Conservation (phyloP, 2,797 vertebrate species). For the Lindbergichthys nudifrons region DNA sequence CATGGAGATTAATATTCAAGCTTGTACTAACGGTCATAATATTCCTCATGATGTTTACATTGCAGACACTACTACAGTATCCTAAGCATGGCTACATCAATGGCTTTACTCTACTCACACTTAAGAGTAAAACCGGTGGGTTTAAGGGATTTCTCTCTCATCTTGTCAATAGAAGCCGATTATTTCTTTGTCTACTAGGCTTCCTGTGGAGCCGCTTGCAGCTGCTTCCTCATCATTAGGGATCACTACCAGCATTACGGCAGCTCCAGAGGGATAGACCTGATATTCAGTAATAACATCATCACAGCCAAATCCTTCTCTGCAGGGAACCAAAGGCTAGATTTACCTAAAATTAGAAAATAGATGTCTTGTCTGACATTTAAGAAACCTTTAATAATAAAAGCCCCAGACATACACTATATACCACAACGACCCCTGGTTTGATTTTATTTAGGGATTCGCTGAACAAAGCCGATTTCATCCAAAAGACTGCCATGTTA, state of each 20-base stretch:
- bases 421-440: neutral
- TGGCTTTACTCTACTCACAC: conserved; percentile 44
- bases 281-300: conserved; percentile 40
- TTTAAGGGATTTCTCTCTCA: conserved; percentile 71
- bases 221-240: conserved; percentile 57
- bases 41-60: conserved; percentile 30
- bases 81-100: conserved; percentile 29
- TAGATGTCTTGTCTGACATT: conserved; percentile 21
- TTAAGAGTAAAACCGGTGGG: conserved; percentile 35
- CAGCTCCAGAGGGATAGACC: conserved; percentile 46
- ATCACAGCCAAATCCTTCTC: conserved; percentile 33
- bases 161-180: conserved; percentile 72
- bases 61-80: conserved; percentile 20
- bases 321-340: conserved; percentile 2
- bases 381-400: conserved; percentile 27
- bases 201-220: conserved; percentile 39
- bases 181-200: conserved; percentile 59
- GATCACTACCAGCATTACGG: conserved; percentile 35
- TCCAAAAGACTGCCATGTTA: conserved; percentile 13
- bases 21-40: conserved; percentile 22
- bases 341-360: conserved; percentile 6
- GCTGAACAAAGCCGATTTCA: neutral
- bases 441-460: conserved; percentile 24
- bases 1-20: conserved; percentile 33
- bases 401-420: conserved; percentile 3